phyloP scores from a whole-genome alignment of 2,888 invertebrate genomes.

The Lithosia quadra region DNA sequence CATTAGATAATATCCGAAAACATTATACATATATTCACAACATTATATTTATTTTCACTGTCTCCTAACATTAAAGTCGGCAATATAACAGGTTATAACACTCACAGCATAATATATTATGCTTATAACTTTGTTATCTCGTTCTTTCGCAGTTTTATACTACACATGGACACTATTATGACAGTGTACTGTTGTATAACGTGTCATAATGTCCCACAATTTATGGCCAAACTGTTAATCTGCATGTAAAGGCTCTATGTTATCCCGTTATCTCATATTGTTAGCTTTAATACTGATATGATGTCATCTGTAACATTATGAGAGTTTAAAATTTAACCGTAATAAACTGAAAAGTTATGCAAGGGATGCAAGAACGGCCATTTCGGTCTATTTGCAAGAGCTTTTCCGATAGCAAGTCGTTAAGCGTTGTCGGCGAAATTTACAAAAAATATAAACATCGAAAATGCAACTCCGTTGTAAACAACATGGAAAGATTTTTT shows the following conservation, averaged over 20 bases:
- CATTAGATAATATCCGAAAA: slow-evolving; percentile 4
- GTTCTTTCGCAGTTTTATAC: slow-evolving; percentile 45
- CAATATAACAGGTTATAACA: slow-evolving; percentile 48
- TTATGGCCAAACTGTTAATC: slow-evolving; percentile 26
- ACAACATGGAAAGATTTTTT: too few species aligned
- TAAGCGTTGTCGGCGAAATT: not conserved
- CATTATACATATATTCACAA: not conserved
- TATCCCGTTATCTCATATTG: slow-evolving; percentile 13
- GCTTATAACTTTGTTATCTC: slow-evolving; percentile 54
- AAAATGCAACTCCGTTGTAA: slow-evolving; percentile 1
- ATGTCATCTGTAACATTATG: slow-evolving; percentile 7
- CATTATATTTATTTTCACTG: slow-evolving; percentile 19
- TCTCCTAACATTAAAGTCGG: slow-evolving; percentile 28
- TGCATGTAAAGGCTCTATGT: slow-evolving; percentile 5
- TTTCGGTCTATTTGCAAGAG: not conserved
- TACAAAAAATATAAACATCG: not conserved
- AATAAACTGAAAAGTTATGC: not conserved
- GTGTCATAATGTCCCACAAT: slow-evolving; percentile 26
- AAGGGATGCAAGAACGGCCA: not conserved
- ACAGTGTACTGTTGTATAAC: slow-evolving; percentile 24
- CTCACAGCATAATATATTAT: slow-evolving; percentile 25
- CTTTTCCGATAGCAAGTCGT: slow-evolving; percentile 2
- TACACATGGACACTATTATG: slow-evolving; percentile 26
- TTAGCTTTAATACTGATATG: slow-evolving; percentile 12
- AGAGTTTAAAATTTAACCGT: slow-evolving; percentile 1